These are phyloP conservation scores for Plutomurus gul DNA, from an alignment of 1,140 invertebrate species.

Conservation along the genomic window DNA sequence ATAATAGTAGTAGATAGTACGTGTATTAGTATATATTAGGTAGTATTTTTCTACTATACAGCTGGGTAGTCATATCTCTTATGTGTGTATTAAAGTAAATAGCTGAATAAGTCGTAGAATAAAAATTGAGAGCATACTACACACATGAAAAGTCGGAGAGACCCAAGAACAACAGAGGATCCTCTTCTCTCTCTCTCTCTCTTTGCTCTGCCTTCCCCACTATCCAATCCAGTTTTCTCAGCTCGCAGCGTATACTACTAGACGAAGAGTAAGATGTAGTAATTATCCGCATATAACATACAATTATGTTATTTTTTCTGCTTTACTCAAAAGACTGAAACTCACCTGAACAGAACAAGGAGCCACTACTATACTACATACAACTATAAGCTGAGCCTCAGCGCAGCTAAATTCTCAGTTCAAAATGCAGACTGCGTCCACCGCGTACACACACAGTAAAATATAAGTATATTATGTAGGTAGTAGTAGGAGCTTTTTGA, in stretches of 20 bases:
- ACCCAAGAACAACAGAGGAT: too few species aligned
- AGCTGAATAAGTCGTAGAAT: not conserved
- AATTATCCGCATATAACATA: conserved; percentile 22
- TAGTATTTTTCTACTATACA: too few species aligned
- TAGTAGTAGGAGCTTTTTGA: too few species aligned
- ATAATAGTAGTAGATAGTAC: not conserved
- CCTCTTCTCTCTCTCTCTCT: not conserved
- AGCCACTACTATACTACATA: not conserved
- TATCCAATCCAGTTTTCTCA: conserved; percentile 2
- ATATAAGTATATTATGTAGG: too few species aligned
- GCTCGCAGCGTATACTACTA: not conserved
- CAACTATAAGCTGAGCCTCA: too few species aligned
- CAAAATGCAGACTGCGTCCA: too few species aligned
- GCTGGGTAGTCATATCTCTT: too few species aligned
- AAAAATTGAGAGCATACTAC: not conserved
- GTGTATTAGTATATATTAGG: not conserved
- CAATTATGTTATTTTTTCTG: conserved; percentile 8
- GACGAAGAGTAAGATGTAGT: conserved; percentile 3
- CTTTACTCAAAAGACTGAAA: not conserved
- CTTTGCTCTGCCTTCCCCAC: not conserved
- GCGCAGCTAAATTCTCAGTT: too few species aligned
- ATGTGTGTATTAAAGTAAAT: too few species aligned
- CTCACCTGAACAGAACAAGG: not conserved
- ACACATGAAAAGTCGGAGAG: too few species aligned
- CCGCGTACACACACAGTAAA: not conserved